Evolutionary conservation across 2,888 invertebrate genomes (phyloP), one percentile per base, ranked within the genome.

Genomic region (Latrodectus hesperus): DNA sequence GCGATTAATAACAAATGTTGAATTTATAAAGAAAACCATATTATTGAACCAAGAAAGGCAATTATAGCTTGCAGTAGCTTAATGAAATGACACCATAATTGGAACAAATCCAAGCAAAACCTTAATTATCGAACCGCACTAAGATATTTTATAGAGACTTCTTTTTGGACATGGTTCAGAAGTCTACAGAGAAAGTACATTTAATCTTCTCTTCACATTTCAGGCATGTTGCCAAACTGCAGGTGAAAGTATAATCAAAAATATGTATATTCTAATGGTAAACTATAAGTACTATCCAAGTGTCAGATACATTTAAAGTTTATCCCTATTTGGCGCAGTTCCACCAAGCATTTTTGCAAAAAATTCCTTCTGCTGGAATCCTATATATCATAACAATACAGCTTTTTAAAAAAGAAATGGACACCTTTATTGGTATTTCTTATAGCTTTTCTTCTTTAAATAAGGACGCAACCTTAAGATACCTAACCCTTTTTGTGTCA

Each of bases 141-240:
- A 60, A 60, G n/a, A 60, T 60, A n/a, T 60, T 60, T 16, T 60
- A 16, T 60, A 60, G 12, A 60, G 12, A 16, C 60, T 60, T 60
- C n/a, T 60, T 60, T 60, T 16, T 60, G 60, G 14, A 60, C 60
- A 60, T 11, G 6, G 38, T 38, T 38, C 38, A 38, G 38, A 60
- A 26, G 60, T 17, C 60, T 65, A 51, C 71, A 60, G 70, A 76
- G 74, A 49, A 75, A 75, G 75, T 71, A 74, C 71, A 83, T 75
- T 38, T 68, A 86, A 80, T 86, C 80, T 86, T 26, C 65, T 80
- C 68, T 52, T 60, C 65, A 53, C 64, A 75, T 80, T 75, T 38
- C 76, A 76, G 85, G 85, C 79, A 70, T 52, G 22, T 16, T 86
- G 85, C 85, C 85, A 86, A 86, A 38, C 79, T 71, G 52, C 64